Base-by-base conservation (phyloP, 2,888 invertebrate species). In the Tetragonula carbonaria region DNA sequence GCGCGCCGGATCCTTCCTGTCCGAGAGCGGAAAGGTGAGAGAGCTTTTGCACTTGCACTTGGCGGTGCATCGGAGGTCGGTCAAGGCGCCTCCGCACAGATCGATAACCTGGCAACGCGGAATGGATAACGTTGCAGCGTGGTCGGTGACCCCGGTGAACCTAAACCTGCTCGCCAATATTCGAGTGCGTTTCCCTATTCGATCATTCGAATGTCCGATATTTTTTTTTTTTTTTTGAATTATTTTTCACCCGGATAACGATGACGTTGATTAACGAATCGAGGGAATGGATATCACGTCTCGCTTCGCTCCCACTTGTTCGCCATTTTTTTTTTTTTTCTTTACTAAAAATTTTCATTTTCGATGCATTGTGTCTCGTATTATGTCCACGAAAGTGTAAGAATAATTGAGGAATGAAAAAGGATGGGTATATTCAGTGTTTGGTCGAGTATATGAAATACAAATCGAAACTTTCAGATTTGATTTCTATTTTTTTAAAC, bases 11-110 rank as follows among this genome's bases (percentile, higher is more conserved):
- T 78, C 62, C 76, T 86, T 82, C 78, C 78, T 78, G 82, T 65
- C 74, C 80, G 62, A 71, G 83, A 65, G 71, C 78, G 77, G 83
- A 87, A 83, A 80, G 87, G 87, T 85, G 88, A 86, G 88, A 79
- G 89, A 90, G 91, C 91, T 92, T 92, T 93, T 93, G 93, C 93
- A 94, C 94, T 94, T 94, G 94, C 94, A 94, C 94, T 94, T 94
- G 94, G 93, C 88, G 90, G 82, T 92, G 88, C 86, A 89, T 88
- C 89, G 91, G 93, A 93, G 94, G 94, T 94, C 94, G 94, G 94
- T 94, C 94, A 94, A 94, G 94, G 94, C 94, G 93, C 88, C 91
- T 86, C 67, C 82, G 89, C 89, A 88, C 91, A 93, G 94, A 94
- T 94, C 94, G 94, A 94, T 94, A 94, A 91, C 92, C 91, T 86